Base-by-base conservation (phyloP, 1,140 invertebrate species). In the Adelges cooleyi region DNA sequence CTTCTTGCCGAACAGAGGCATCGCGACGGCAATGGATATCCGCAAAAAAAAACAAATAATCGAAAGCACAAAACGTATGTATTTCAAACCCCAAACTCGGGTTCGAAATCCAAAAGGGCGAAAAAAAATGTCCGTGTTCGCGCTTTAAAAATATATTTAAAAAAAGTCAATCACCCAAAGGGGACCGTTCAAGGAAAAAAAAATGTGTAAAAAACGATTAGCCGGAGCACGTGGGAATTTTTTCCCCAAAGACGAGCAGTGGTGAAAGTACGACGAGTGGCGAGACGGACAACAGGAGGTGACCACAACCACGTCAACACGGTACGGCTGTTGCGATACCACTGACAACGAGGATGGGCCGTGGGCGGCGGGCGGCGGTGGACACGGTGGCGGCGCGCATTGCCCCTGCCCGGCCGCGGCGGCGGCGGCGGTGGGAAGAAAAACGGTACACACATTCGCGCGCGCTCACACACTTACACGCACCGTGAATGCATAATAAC, bases 1-100 rank as follows among this genome's bases (percentile, higher is more conserved):
- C n/a, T 62, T 62, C 13, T 48, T 62, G 13, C 56, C 56, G 42
- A 62, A 62, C 42, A 62, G 40, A 13, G 56, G 56, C 56, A 62
- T 62, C 2, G n/a, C 13, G 5, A 10, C 22, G 22, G 22, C 15
- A 23, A n/a, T 11, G 3, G n/a, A 15, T 44, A 15, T 11, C n/a
- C n/a, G n/a, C n/a, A 44, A n/a, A 44, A 44, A 44, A 38, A 8
- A 38, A 8, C 6, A 13, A 6, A 13, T 15, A 36, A 18, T 4
- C 15, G 22, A 8, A 22, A n/a, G 3, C 0, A 11, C 20, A 22
- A 13, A 15, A 13, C 1, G 0, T 4, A 2, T 8, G 17, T 11
- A n/a, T 1, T 38, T 38, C 13, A 6, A 13, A 13, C 6, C 6
- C 6, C 6, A 38, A 38, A 38, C 6, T 8, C 6, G 36, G 36